These are phyloP conservation scores for Pangasius mekongensis DNA, from an alignment of 2,797 vertebrate genomes.

Conservation along the genomic window DNA sequence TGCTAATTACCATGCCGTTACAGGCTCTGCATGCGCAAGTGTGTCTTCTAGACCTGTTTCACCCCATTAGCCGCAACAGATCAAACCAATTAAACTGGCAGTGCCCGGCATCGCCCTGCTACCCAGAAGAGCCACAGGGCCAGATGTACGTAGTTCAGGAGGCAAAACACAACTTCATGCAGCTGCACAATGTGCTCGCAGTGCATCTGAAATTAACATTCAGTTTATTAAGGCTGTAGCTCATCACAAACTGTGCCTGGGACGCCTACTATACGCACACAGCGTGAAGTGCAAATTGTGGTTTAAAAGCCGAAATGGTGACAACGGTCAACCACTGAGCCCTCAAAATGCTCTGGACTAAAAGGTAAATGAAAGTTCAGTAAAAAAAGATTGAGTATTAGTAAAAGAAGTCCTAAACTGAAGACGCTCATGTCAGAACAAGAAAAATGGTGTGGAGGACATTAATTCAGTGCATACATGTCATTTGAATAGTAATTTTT, in stretches of 20 bases:
- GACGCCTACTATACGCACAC: neutral
- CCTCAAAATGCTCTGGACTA: neutral
- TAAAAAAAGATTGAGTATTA: neutral
- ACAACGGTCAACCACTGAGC: neutral
- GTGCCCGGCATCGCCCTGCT: slow-evolving; percentile 22
- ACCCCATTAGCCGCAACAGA: slow-evolving; percentile 48
- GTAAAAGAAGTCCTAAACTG: neutral
- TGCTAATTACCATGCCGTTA: slow-evolving; percentile 38
- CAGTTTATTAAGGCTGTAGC: neutral
- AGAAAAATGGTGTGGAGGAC: neutral
- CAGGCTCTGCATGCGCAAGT: neutral
- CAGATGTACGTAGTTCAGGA: slow-evolving; percentile 8
- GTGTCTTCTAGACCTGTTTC: slow-evolving; percentile 36
- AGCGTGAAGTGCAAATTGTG: neutral
- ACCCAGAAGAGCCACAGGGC: slow-evolving; percentile 22
- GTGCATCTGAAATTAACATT: neutral
- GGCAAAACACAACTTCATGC: neutral
- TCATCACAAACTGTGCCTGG: neutral
- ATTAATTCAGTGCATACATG: neutral
- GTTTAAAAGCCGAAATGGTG: neutral
- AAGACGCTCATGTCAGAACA: neutral
- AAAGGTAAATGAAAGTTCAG: slow-evolving; percentile 5
- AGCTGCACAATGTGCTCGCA: neutral
- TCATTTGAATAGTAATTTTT: neutral
- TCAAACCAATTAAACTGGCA: slow-evolving; percentile 45